phyloP scores from a whole-genome alignment of 2,113 vertebrate species.

The Prietella phreatophila region DNA sequence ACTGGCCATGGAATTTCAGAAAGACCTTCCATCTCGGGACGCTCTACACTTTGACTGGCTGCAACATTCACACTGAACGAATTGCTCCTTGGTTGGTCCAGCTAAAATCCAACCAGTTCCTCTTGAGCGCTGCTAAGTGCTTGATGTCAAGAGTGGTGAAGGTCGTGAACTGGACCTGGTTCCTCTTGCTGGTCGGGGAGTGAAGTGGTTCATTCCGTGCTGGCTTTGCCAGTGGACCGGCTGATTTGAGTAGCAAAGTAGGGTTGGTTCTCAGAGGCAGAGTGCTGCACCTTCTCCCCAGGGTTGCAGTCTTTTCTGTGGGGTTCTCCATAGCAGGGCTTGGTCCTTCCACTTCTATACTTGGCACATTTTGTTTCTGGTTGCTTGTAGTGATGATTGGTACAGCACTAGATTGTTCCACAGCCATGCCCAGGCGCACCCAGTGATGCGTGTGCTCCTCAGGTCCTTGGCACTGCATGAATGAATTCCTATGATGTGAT shows the following conservation, averaged over 20 bases:
- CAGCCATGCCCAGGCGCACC: conserved; percentile 80
- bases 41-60: conserved; percentile 8
- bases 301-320: conserved; percentile 78
- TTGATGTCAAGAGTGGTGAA: conserved; percentile 82
- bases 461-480: conserved; percentile 74
- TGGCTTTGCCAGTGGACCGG: conserved; percentile 69
- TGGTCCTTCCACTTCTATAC: conserved; percentile 29
- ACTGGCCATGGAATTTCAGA: conserved; percentile 72
- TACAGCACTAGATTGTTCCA: conserved; percentile 61
- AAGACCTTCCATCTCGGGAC: conserved; percentile 64
- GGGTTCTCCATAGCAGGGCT: conserved; percentile 49
- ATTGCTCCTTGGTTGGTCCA: conserved; percentile 77
- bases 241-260: conserved; percentile 56
- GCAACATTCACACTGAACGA: not conserved
- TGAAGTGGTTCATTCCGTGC: conserved; percentile 75
- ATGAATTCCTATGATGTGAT: conserved; percentile 78
- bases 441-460: conserved; percentile 86
- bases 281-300: conserved; percentile 67
- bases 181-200: conserved; percentile 95
- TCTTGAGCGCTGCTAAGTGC: conserved; percentile 72
- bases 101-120: conserved; percentile 77
- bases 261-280: conserved; percentile 56
- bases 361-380: conserved; percentile 63
- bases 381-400: conserved; percentile 67
- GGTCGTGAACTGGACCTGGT: conserved; percentile 94